These are phyloP conservation scores for Camponotus floridanus DNA, from an alignment of 1,140 invertebrate species.

Conservation along the genomic window DNA sequence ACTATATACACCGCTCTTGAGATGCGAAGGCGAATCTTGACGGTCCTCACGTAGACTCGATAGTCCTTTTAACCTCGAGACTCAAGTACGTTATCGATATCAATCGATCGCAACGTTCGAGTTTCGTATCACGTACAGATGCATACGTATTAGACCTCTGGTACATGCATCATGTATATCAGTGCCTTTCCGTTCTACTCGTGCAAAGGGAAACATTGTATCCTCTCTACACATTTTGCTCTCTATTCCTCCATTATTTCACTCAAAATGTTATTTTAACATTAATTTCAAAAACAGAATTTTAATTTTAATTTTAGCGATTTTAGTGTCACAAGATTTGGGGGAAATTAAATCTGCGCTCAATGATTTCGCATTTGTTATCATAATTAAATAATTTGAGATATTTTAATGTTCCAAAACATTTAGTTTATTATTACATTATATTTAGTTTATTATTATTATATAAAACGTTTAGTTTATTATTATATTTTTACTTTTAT, in stretches of 20 bases:
- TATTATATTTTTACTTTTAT: neutral
- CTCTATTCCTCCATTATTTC: neutral
- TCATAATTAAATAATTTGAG: neutral
- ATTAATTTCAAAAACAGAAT: neutral
- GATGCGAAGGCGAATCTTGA: constrained; percentile 43
- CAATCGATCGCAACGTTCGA: constrained; percentile 51
- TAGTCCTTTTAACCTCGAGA: constrained; percentile 51
- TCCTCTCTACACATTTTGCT: neutral
- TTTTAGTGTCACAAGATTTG: neutral
- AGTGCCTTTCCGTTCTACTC: neutral
- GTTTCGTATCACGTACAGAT: constrained; percentile 55
- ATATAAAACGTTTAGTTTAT: no score
- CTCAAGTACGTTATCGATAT: constrained; percentile 63
- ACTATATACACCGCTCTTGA: constrained; percentile 29
- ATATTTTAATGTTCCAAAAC: neutral
- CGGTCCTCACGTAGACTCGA: constrained; percentile 46
- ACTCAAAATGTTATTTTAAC: neutral
- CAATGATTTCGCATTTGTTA: neutral
- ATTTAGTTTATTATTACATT: neutral
- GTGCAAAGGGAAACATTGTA: neutral
- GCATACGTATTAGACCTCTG: constrained; percentile 20
- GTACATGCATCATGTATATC: neutral
- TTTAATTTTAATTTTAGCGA: neutral
- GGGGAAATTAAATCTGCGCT: neutral
- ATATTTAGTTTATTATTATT: neutral